Base-by-base conservation (phyloP, 2,888 invertebrate species). In the Ophioninae sp. region DNA sequence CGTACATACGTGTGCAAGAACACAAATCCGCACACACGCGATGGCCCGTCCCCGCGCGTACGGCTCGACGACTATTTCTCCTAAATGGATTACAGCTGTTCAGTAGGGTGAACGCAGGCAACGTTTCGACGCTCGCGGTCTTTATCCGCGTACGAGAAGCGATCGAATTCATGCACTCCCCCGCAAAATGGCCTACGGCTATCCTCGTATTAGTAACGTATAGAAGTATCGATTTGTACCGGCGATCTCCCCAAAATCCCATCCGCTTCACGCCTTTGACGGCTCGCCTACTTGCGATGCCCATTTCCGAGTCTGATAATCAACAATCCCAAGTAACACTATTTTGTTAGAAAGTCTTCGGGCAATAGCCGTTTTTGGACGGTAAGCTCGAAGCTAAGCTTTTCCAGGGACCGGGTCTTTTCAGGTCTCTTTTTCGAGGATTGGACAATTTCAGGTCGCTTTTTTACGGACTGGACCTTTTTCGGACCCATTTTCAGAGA, bases 61-160 rank as follows among this genome's bases (percentile, higher is more conserved):
- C 64, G 72, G 57, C 68, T 57, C 57, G 76, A 39, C 68, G 81
- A 82, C 72, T 73, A 79, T 79, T 68, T 79, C 79, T 79, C 61
- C 79, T 82, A 84, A 84, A 84, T 79, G 82, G 84, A 84, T 84
- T 84, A 84, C 84, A 84, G 67, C 79, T 84, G 82, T 77, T 82
- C 84, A 79, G 76, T 79, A 73, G 70, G 73, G 68, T 78, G 78
- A 67, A 72, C 79, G 78, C 62, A 72, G 79, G 57, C 75, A 68
- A 79, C 79, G 81, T 72, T 84, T 81, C 81, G 79, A 79, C 76
- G 79, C 79, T 82, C 79, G 76, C 79, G 65, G 76, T 77, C 82
- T 79, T 82, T 82, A 82, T 84, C 82, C 81, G 79, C 64, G 79
- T 79, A 44, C 79, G 79, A 76, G 79, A 57, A 79, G 37, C 79